Base-by-base conservation (phyloP, 2,888 invertebrate genomes). In the Zelleria hepariella region DNA sequence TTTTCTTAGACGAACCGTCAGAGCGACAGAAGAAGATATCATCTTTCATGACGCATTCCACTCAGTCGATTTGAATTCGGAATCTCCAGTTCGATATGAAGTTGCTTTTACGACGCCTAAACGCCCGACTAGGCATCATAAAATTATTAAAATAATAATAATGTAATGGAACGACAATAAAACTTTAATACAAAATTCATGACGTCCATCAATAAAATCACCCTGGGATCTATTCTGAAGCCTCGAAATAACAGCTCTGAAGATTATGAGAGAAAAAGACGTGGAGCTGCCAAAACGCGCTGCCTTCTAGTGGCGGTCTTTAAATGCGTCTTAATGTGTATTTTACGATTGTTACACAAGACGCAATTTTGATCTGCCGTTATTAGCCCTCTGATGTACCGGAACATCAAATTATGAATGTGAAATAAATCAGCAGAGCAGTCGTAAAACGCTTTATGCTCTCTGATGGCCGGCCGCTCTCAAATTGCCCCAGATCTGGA, bases 291-390 rank as follows among this genome's bases (percentile, higher is more conserved):
- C 68, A 70, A 77, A 73, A 75, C 77, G 78, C n/a, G n/a, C n/a
- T n/a, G n/a, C 74, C 77, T 74, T 77, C 72, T 76, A 72, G 68
- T 67, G 71, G 68, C 67, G 71, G 74, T 75, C 74, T 80, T 77
- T 82, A 86, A 86, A 87, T 87, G 88, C 86, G 76, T 78, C 84
- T 86, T 88, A 88, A 87, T 87, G 87, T 82, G 83, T 75, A 86
- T 87, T 88, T 88, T 88, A 88, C 82, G 87, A 83, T 82, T 80
- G 82, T 87, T 86, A 83, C 86, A 85, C 82, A 86, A 86, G 82
- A 84, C 73, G 78, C 77, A 83, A 85, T 86, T 83, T 82, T 78
- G 74, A 83, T 85, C 83, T 79, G 75, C 72, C 70, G 84, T 86
- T 86, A 87, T 88, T 86, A 86, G 86, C 79, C 80, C 74, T 80